A percentile compares a stretch with the other conserved stretches of the same genome.
phyloP scores from a whole-genome alignment of 2,888 invertebrate species.

The Sesamia inferens region DNA sequence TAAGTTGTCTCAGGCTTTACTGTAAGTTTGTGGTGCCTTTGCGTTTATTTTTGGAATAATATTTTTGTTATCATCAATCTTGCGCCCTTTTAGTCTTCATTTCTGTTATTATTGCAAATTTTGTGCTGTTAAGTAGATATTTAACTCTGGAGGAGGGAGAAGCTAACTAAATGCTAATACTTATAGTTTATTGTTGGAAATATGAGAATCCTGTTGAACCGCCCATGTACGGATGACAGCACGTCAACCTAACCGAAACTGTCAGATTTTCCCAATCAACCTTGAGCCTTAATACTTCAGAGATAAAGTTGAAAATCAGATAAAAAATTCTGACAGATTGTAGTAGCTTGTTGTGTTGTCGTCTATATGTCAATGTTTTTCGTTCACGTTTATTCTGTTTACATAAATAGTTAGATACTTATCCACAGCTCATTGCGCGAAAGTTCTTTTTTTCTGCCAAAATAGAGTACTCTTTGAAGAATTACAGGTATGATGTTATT shows the following conservation, averaged over 20 bases:
- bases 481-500: background rate
- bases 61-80: conserved; percentile 21
- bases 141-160: conserved; percentile 10
- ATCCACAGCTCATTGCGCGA: background rate
- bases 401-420: too few species aligned
- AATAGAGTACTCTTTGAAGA: background rate
- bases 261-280: too few species aligned
- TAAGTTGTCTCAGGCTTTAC: conserved; percentile 9
- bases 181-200: conserved; percentile 12
- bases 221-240: background rate
- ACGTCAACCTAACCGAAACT: too few species aligned
- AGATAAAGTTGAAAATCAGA: too few species aligned
- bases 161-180: conserved; percentile 33
- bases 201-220: background rate
- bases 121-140: conserved; percentile 24
- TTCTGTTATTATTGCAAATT: conserved; percentile 16
- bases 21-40: background rate
- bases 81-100: conserved; percentile 24
- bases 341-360: too few species aligned
- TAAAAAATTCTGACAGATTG: too few species aligned
- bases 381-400: too few species aligned
- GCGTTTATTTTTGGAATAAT: conserved; percentile 6
- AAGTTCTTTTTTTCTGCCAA: background rate
- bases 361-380: too few species aligned
- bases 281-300: too few species aligned